Base-by-base conservation (phyloP, 2,797 vertebrate species). In the Scleropages formosus region DNA sequence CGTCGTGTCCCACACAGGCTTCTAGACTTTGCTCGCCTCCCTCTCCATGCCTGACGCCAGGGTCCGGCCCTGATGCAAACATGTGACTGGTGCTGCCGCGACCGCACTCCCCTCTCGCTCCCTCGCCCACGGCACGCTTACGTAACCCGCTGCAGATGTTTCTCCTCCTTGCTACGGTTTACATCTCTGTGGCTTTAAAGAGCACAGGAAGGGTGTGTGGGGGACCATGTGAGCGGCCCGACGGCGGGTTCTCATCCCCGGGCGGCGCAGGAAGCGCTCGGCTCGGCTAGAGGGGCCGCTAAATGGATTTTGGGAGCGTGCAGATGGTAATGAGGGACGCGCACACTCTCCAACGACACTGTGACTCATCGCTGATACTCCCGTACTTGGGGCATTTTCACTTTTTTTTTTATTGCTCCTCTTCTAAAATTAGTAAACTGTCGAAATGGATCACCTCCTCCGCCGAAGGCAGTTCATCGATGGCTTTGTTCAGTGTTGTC, bases 391-490 rank as follows among this genome's bases (percentile, higher is more conserved):
- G 27, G 49, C 20, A 15, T 53, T n/a, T 51, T 69, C 24, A 56
- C 31, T 56, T 31, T 49, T 49, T 69, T 69, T 46, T 24, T 18
- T 27, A 67, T 18, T 69, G 65, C n/a, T 44, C 58, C 44, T 58
- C 49, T 16, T 64, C 69, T 66, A 16, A 72, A n/a, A 72, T 72
- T 77, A 77, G 68, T 56, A 71, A 72, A 27, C 20, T 60, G 49
- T 65, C 77, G 47, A 77, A 58, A 59, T 65, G 65, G 20, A 60
- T 49, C 26, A 47, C 71, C 60, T 72, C 3, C 44, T 18, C 11
- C 18, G 18, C 68, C 39, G 49, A 51, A 22, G 70, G 47, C 31
- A 39, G 31, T 49, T 6, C 49, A 27, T n/a, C 11, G 26, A 58
- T 39, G 68, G 68, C 11, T 56, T 56, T 56, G 12, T 56, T 11